These are phyloP conservation scores for Trachemys scripta DNA, from an alignment of 2,113 vertebrate genomes.

Conservation along the genomic window DNA sequence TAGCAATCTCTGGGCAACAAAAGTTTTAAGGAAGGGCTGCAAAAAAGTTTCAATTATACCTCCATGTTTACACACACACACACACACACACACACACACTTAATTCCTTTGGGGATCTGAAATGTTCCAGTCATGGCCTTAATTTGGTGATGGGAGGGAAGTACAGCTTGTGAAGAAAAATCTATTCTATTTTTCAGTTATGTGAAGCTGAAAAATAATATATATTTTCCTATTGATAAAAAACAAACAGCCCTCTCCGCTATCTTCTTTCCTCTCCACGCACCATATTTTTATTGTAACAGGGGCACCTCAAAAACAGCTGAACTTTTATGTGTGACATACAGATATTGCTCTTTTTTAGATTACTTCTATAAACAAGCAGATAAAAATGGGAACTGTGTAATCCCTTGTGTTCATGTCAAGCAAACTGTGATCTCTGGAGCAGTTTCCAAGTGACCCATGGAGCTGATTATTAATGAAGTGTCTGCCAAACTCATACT, in stretches of 20 bases:
- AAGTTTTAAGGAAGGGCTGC: neutral
- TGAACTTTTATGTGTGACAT: neutral
- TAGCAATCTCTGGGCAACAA: neutral
- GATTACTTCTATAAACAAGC: neutral
- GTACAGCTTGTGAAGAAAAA: neutral
- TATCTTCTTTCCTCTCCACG: neutral
- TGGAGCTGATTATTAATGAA: neutral
- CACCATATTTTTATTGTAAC: neutral
- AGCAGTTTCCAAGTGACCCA: neutral
- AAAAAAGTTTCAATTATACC: neutral
- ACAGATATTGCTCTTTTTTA: neutral
- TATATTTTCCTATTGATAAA: fast-evolving
- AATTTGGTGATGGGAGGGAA: neutral
- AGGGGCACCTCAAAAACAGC: neutral
- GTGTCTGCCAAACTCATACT: neutral
- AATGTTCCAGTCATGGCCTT: neutral
- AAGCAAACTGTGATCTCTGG: neutral
- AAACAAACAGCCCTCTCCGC: neutral
- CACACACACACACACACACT: neutral
- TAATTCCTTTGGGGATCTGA: neutral
- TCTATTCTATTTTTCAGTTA: neutral
- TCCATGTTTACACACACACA: neutral
- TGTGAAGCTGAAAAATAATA: neutral
- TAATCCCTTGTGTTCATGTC: neutral
- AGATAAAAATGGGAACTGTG: neutral